phyloP scores from a whole-genome alignment of 2,113 vertebrate genomes.

The Danionella cerebrum region DNA sequence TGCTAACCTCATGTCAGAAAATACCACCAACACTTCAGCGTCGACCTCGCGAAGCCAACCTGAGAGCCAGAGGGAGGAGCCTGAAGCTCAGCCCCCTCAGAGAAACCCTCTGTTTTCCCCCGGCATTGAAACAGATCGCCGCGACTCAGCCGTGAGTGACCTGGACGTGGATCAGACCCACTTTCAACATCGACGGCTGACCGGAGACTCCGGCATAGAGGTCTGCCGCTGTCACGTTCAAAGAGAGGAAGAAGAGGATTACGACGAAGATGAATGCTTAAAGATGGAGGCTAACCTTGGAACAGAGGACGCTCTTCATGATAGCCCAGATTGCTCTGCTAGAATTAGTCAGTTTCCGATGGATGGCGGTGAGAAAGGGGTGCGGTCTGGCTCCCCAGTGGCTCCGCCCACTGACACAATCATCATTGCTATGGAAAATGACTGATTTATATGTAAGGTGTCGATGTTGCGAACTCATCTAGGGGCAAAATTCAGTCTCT shows the following conservation, averaged over 20 bases:
- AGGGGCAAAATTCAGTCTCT: no score
- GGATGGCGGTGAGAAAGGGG: conserved; percentile 24
- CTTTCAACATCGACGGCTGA: conserved; percentile 77
- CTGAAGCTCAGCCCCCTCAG: conserved; percentile 1
- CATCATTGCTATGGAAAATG: conserved; percentile 53
- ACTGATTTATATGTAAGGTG: conserved; percentile 34
- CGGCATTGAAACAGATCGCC: conserved; percentile 38
- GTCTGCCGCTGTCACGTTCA: conserved; percentile 73
- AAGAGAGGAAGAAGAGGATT: conserved; percentile 48
- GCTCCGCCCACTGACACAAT: conserved; percentile 42
- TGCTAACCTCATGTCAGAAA: background rate
- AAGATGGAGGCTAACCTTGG: background rate
- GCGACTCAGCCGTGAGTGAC: conserved; percentile 50
- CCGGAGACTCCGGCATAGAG: conserved; percentile 90
- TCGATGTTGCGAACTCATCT: background rate
- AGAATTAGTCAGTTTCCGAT: conserved; percentile 27
- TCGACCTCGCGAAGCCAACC: conserved; percentile 29
- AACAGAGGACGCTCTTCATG: conserved; percentile 37
- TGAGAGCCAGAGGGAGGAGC: conserved; percentile 17
- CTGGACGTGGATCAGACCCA: conserved; percentile 64
- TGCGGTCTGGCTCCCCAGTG: conserved; percentile 22
- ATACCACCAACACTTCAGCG: conserved; percentile 10
- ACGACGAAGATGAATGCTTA: conserved; percentile 18
- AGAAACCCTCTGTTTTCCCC: conserved; percentile 57
- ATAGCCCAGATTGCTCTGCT: conserved; percentile 52